These are phyloP conservation scores for Fopius arisanus DNA, from an alignment of 1,140 invertebrate species.

Conservation along the genomic window DNA sequence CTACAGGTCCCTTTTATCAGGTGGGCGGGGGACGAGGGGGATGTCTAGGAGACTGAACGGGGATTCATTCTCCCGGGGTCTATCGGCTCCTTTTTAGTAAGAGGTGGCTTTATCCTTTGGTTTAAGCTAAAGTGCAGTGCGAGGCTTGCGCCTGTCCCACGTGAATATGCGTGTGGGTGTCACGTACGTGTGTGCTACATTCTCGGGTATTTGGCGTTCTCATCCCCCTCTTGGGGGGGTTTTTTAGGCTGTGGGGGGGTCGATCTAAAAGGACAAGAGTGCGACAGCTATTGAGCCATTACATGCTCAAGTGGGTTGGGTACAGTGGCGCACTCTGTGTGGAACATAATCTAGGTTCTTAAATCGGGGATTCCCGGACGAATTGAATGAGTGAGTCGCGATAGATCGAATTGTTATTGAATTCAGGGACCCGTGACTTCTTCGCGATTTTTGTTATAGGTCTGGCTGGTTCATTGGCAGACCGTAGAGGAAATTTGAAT, in stretches of 20 bases:
- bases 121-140: conserved; percentile 46
- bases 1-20: conserved; percentile 38
- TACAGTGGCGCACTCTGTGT: conserved; percentile 41
- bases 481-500: too few relatives aligned
- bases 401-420: too few relatives aligned
- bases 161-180: background rate
- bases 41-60: background rate
- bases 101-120: conserved; percentile 53
- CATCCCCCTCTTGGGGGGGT: background rate
- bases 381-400: too few relatives aligned
- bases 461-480: background rate
- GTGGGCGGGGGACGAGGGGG: conserved; percentile 21
- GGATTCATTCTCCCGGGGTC: background rate
- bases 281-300: conserved; percentile 58
- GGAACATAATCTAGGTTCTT: background rate
- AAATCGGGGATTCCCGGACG: too few relatives aligned
- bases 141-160: conserved; percentile 5
- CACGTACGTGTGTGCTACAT: background rate
- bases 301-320: conserved; percentile 55
- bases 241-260: background rate
- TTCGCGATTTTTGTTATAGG: too few relatives aligned
- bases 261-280: conserved; percentile 42
- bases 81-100: background rate
- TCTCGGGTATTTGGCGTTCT: background rate
- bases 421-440: background rate